phyloP scores from a whole-genome alignment of 1,140 invertebrate species.

The Drosophila santomea region DNA sequence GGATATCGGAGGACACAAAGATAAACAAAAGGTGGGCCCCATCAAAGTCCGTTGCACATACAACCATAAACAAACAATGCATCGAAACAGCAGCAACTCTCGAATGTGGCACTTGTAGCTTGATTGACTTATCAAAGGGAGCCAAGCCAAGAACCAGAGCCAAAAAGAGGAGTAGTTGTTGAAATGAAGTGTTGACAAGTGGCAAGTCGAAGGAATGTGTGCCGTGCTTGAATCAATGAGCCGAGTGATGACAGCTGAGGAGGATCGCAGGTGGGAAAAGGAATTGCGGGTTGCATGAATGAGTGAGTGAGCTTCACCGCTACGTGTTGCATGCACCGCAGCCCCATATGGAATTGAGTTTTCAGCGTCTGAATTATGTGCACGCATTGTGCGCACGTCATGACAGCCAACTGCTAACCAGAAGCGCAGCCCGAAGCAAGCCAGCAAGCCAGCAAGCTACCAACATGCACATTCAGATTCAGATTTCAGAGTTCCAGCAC shows the following conservation, averaged over 20 bases:
- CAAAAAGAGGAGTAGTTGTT: conserved; percentile 49
- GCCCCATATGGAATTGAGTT: conserved; percentile 28
- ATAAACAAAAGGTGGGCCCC: conserved; percentile 50
- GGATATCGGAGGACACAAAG: conserved; percentile 57
- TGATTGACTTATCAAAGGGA: conserved; percentile 83
- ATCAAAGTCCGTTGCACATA: conserved; percentile 35
- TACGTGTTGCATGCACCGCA: conserved; percentile 71
- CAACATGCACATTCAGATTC: conserved; percentile 34
- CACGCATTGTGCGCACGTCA: conserved; percentile 83
- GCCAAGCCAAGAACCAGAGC: conserved; percentile 31
- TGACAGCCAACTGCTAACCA: conserved; percentile 48
- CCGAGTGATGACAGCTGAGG: conserved; percentile 59
- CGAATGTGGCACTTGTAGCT: conserved; percentile 77
- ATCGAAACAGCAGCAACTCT: conserved; percentile 61
- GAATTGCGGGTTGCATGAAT: conserved; percentile 60
- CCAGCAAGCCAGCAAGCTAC: conserved; percentile 32
- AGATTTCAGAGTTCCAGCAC: conserved; percentile 55
- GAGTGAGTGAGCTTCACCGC: conserved; percentile 62
- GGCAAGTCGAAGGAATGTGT: conserved; percentile 80
- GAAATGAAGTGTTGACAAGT: conserved; percentile 80
- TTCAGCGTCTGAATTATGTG: conserved; percentile 74
- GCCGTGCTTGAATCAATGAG: conserved; percentile 75
- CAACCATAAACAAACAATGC: conserved; percentile 50
- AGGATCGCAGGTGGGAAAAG: conserved; percentile 3
- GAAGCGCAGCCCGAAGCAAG: conserved; percentile 30